Base-by-base conservation (phyloP, 2,113 vertebrate genomes). In the Albula glossodonta region DNA sequence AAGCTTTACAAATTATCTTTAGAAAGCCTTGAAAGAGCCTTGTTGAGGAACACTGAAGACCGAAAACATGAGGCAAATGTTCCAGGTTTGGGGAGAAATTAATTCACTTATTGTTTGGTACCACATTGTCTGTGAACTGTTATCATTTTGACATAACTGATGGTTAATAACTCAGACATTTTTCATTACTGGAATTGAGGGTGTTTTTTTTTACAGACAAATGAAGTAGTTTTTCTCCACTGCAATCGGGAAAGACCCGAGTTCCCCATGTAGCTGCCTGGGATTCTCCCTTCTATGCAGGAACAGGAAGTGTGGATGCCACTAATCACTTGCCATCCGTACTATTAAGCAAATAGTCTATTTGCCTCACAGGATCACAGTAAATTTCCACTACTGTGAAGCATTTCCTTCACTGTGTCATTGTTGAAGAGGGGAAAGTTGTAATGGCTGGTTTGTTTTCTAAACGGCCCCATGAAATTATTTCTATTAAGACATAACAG, bases 391-490 rank as follows among this genome's bases (percentile, higher is more conserved):
- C 51, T n/a, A 22, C 66, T 11, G 48, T 70, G 57, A 8, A 41
- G 17, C 66, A 25, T 15, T 25, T 17, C 41, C n/a, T 84, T 50
- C 51, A 74, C 66, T 51, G 25, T n/a, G 83, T 25, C 51, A 66
- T 57, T 56, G 74, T 78, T 84, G 49, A 77, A 31, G 13, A 13
- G 49, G 66, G 66, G 51, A n/a, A n/a, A 11, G 78, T 56, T 11
- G 41, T 15, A 41, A 19, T n/a, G 63, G 63, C 10, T 80, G 53
- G 41, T 85, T 85, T 51, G 48, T 85, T 85, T 85, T 85, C 48
- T 48, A 85, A 85, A 80, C 78, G 80, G 78, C 57, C 56, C 84
- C 17, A 80, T 66, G 57, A 85, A 85, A 63, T 80, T 51, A 48
- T 51, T 51, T 31, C 78, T 13, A 7, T n/a, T 25, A 80, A 31